phyloP scores from a whole-genome alignment of 2,797 vertebrate genomes.

The Delichon dasypus region DNA sequence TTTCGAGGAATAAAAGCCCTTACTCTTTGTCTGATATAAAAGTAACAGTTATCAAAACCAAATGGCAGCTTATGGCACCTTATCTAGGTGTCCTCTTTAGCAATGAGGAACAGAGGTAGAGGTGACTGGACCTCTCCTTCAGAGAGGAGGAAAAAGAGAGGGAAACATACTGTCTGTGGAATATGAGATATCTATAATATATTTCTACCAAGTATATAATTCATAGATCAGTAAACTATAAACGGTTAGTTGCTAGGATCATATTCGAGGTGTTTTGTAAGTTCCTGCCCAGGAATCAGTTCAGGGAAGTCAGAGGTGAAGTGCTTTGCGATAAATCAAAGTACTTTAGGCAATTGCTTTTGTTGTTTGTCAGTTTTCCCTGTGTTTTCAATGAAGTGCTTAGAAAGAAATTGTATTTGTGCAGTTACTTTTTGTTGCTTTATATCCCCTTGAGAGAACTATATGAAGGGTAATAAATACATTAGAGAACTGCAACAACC shows the following conservation, averaged over 20 bases:
- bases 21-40: not conserved
- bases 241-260: not conserved
- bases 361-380: not conserved
- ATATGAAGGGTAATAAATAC: constrained; percentile 57
- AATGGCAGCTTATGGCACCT: not conserved
- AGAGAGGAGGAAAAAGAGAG: not conserved
- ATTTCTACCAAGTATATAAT: not conserved
- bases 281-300: not conserved
- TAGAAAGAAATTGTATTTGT: not conserved
- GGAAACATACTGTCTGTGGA: not conserved
- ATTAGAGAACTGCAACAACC: not conserved
- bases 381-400: constrained; percentile 13
- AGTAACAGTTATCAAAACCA: not conserved
- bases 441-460: constrained; percentile 13
- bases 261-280: not conserved
- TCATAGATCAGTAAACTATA: not conserved
- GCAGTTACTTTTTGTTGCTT: constrained; percentile 23
- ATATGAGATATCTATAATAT: not conserved
- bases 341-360: not conserved
- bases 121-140: not conserved
- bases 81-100: constrained; percentile 2
- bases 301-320: not conserved
- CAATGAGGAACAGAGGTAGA: constrained; percentile 24
- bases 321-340: constrained; percentile 15
- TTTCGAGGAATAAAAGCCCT: not conserved